phyloP scores from a whole-genome alignment of 2,888 invertebrate species.

The Philaethria dido region DNA sequence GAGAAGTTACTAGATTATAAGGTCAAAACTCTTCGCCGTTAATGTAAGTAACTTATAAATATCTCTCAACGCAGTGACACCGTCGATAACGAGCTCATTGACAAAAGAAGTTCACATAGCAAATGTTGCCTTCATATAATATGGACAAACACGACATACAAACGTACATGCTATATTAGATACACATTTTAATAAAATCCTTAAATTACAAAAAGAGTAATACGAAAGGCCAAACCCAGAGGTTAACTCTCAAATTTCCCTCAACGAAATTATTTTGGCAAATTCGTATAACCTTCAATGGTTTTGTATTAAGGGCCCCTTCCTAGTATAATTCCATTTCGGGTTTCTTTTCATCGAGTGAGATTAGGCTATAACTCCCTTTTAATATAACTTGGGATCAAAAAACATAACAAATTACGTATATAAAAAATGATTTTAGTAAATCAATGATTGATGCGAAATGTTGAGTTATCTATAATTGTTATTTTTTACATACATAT shows the following conservation, averaged over 20 bases:
- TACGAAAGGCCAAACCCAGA: conserved; percentile 12
- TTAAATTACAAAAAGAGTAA: conserved; percentile 19
- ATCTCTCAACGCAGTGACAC: not conserved
- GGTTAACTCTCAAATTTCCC: conserved; percentile 12
- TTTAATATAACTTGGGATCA: conserved; percentile 25
- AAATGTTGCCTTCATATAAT: not conserved
- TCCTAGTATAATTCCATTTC: conserved; percentile 37
- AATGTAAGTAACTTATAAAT: not conserved
- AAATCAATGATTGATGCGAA: not conserved
- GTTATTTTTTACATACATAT: too few relatives aligned
- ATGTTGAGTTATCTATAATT: too few relatives aligned
- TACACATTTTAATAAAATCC: conserved; percentile 10
- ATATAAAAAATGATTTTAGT: not conserved
- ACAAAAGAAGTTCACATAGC: not conserved
- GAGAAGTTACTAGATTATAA: too few relatives aligned
- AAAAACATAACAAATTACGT: conserved; percentile 13
- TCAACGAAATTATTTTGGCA: conserved; percentile 30
- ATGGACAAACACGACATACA: not conserved
- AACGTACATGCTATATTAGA: not conserved
- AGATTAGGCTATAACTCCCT: conserved; percentile 36
- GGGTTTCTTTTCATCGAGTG: conserved; percentile 37
- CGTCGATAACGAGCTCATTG: not conserved
- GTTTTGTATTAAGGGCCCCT: conserved; percentile 34
- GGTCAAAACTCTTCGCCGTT: not conserved
- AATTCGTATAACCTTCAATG: conserved; percentile 34